Evolutionary conservation across 2,888 invertebrate species (phyloP), one percentile per base, ranked within the genome.

Genomic region (Apantesis nais): DNA sequence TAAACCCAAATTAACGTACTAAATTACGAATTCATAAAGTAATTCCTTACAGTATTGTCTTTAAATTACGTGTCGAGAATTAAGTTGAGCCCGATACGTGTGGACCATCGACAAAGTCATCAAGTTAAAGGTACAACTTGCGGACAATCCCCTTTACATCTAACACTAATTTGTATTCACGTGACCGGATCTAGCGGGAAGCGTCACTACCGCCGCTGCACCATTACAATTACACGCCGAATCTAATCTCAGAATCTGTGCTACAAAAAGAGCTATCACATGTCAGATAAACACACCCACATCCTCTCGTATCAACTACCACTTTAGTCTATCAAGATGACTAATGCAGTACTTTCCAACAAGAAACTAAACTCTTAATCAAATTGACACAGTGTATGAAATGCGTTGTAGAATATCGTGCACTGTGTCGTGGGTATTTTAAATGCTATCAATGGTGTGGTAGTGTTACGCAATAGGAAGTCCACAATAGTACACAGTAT

Each of bases 391-490:
- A 73, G 74, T 70, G 76, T 69, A 29, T 74, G 9, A 66, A 62
- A 48, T 48, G 62, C 64, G 64, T 63, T 62, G 67, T 72, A 61
- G 22, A 48, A 52, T 65, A 74, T 69, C 72, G 61, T 76, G 70
- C 73, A 78, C 76, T 31, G 78, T 80, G 75, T 73, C 71, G 64
- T 70, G 62, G 69, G 76, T 77, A 76, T 69, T 71, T 72, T 75
- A 74, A 77, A 76, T 67, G 66, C 77, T 80, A 83, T 82, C 89
- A 86, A 89, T 89, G 91, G 89, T 88, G 86, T 88, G 72, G 66
- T 79, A 70, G 74, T 77, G 78, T 93, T 93, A 88, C 91, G 91
- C 87, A 93, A 93, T 90, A 89, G 90, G 92, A 92, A 90, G 90
- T 88, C 85, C 82, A 85, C 86, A 84, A 85, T 86, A 78, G 70